Evolutionary conservation across 2,888 invertebrate species (phyloP).

Genomic region (Drosophila merina): DNA sequence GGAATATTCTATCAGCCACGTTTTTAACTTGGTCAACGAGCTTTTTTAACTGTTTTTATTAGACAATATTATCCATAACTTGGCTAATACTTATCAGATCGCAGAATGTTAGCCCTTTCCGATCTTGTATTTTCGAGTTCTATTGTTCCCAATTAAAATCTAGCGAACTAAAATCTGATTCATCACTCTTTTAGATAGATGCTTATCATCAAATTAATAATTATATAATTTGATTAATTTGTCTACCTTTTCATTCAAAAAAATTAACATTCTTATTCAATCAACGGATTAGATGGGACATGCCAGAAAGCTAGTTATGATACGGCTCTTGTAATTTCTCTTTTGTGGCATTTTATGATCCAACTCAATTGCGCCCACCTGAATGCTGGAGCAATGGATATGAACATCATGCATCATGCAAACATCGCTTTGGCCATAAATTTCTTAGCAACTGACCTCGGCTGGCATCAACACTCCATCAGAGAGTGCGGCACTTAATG

Average conservation of each 20-base stretch:
- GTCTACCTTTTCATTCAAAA: neutral
- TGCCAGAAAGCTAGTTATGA: conserved; percentile 20
- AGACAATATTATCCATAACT: too few relatives aligned
- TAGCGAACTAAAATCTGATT: too few relatives aligned
- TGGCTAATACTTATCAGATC: too few relatives aligned
- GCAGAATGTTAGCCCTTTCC: too few relatives aligned
- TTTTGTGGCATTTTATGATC: conserved; percentile 38
- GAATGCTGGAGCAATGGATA: conserved; percentile 38
- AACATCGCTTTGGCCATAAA: conserved; percentile 56
- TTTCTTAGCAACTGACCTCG: conserved; percentile 58
- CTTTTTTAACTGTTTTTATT: too few relatives aligned
- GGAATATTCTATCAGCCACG: too few relatives aligned
- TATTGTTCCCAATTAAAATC: too few relatives aligned
- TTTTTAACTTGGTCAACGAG: too few relatives aligned
- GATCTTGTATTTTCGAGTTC: too few relatives aligned
- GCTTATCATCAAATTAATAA: neutral
- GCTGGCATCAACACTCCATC: conserved; percentile 69
- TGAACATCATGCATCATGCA: conserved; percentile 56
- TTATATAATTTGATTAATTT: neutral
- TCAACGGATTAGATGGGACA: conserved; percentile 3
- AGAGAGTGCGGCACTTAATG: conserved; percentile 72
- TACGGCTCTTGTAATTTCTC: conserved; percentile 31
- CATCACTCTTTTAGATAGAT: too few relatives aligned
- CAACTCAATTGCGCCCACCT: conserved; percentile 69
- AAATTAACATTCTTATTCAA: conserved; percentile 1